Percentiles rank a stretch among this genome's conserved stretches.
phyloP scores from a whole-genome alignment of 1,140 invertebrate genomes.

The Brachionus rotundiformis region DNA sequence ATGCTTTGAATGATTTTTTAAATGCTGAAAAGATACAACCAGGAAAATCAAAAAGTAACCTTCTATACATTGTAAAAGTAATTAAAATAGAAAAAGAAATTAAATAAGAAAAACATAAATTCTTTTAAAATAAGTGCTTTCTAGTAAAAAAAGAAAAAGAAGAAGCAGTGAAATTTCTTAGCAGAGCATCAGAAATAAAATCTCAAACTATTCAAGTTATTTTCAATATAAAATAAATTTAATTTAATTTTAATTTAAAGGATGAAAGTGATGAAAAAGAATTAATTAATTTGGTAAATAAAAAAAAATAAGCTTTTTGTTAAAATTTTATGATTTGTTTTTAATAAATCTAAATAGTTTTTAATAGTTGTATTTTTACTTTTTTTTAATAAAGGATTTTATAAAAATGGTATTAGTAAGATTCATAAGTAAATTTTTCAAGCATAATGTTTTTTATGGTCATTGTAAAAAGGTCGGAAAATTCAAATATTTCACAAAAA shows the following conservation, averaged over 20 bases:
- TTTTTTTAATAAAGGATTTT: too few relatives aligned
- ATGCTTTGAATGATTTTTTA: conserved; percentile 40
- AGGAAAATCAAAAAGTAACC: conserved; percentile 4
- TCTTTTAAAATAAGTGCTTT: not conserved
- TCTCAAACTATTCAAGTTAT: not conserved
- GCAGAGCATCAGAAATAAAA: not conserved
- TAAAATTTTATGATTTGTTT: too few relatives aligned
- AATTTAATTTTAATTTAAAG: not conserved
- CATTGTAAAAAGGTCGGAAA: too few relatives aligned
- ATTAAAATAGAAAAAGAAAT: not conserved
- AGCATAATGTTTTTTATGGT: too few relatives aligned
- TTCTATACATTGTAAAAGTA: not conserved
- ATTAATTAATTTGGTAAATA: not conserved
- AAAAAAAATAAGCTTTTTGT: conserved; percentile 1
- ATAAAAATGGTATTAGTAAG: too few relatives aligned
- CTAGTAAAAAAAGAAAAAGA: not conserved
- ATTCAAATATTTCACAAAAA: too few relatives aligned
- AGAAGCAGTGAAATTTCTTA: not conserved
- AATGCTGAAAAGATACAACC: conserved; percentile 17
- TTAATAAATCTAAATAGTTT: too few relatives aligned
- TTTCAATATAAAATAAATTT: not conserved
- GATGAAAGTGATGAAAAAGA: conserved; percentile 25
- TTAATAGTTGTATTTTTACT: too few relatives aligned
- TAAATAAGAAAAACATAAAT: too few relatives aligned
- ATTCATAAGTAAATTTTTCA: too few relatives aligned